Base-by-base conservation (phyloP, 2,888 invertebrate genomes). In the Drosophila mayaguana region DNA sequence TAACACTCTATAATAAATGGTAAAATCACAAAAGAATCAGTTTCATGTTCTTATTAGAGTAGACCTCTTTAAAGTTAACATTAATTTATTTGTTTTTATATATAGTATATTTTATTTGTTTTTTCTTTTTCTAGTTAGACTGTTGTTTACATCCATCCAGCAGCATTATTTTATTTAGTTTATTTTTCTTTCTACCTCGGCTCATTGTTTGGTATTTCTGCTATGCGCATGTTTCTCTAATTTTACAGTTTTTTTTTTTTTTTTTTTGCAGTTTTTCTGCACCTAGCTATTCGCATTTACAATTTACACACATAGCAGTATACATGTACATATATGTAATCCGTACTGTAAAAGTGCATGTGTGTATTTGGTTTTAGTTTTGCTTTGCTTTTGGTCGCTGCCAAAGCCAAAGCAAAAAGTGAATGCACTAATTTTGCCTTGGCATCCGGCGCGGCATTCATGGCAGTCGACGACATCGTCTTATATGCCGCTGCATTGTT, bases 381-480 rank as follows among this genome's bases (percentile, higher is more conserved):
- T 68, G 63, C 72, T 67, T 77, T 77, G 63, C 72, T 67, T 77
- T 72, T 78, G 55, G 64, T 25, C 59, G 77, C 64, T 72, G 67
- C 57, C 75, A 79, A 80, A 82, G 81, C 79, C 81, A 71, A 74
- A 79, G 79, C 87, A 72, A 90, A 89, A 91, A 91, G 91, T 91
- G 90, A 91, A 91, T 91, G 91, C 90, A 91, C 91, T 89, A 88
- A 89, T 90, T 88, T 91, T 83, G 88, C 91, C 91, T 91, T 91
- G 91, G 91, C 91, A 91, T 88, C 91, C 85, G 90, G 76, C 86
- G 77, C 75, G 78, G 83, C 85, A 87, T 81, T 83, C 84, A 81
- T 46, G 36, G 86, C 72, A 75, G 75, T 69, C 77, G 65, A 70
- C 72, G 75, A 75, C 69, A 75, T 76, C 71, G 80, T 63, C 60